A percentile compares a stretch with the other conserved stretches of the same genome.
phyloP scores from a whole-genome alignment of 2,797 vertebrate genomes.

The Parauchenoglanis ngamensis region DNA sequence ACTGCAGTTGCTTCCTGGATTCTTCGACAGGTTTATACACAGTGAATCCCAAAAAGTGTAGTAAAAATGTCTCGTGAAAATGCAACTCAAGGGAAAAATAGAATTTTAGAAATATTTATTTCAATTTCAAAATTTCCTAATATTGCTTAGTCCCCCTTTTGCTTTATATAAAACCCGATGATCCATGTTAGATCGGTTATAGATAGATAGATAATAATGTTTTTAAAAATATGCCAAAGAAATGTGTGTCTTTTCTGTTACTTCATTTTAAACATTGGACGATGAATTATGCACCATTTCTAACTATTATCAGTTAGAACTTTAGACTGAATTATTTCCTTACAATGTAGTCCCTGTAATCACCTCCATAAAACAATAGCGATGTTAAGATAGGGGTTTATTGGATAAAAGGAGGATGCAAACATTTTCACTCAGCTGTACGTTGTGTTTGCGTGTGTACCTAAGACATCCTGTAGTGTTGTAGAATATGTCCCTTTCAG shows the following conservation, averaged over 20 bases:
- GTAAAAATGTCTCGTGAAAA: neutral
- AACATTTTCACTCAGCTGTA: neutral
- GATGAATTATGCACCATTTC: no score
- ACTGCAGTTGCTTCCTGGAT: neutral
- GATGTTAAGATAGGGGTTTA: no score
- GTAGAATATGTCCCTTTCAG: constrained; percentile 89
- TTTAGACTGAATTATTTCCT: neutral
- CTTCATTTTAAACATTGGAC: neutral
- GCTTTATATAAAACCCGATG: neutral
- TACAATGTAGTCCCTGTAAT: neutral
- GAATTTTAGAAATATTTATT: neutral
- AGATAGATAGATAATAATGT: neutral
- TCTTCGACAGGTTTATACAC: neutral
- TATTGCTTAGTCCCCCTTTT: neutral
- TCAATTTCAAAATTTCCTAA: neutral
- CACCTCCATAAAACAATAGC: neutral
- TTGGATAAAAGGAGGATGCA: neutral
- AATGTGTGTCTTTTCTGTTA: neutral
- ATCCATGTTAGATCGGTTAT: neutral
- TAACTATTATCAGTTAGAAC: neutral
- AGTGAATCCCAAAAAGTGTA: neutral
- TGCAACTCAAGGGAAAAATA: neutral
- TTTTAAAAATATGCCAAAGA: neutral
- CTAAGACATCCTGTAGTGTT: constrained; percentile 94
- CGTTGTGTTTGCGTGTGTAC: constrained; percentile 65